Evolutionary conservation across 1,140 invertebrate genomes (phyloP), one percentile per base, ranked within the genome.

Genomic region (Telenomus remus): DNA sequence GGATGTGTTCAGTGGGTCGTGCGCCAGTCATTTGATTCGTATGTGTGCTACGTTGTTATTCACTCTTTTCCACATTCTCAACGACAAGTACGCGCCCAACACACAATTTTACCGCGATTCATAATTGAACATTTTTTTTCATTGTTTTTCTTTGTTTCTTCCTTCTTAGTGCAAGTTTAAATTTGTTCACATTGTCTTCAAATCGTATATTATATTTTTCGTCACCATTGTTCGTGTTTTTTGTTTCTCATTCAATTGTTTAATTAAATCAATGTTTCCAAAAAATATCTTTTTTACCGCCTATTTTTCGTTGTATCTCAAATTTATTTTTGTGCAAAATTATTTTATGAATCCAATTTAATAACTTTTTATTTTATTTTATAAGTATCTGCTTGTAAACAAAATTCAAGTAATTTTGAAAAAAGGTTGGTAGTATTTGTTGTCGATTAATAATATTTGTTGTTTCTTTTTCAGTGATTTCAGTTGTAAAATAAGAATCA

Each of bases 401-500:
- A n/a, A n/a, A n/a, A n/a, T n/a, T n/a, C n/a, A n/a, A n/a, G n/a
- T n/a, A n/a, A n/a, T n/a, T n/a, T n/a, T n/a, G n/a, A n/a, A n/a
- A n/a, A n/a, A n/a, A n/a, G n/a, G n/a, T n/a, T n/a, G n/a, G n/a
- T 13, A 13, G 13, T 13, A 13, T 44, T 44, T 13, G 4, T n/a
- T 12, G 13, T 8, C 13, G 2, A 2, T 44, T 44, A 14, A 13
- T 13, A 13, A n/a, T 7, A 13, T 14, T 39, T 51, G 7, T 14
- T 64, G 42, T 57, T 27, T 63, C 44, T 2, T 27, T 49, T 33
- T 16, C 76, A 87, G 82, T 86, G 81, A 79, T 84, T 60, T 54
- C 79, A 77, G 79, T 79, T n/a, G 82, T 82, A 59, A 84, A 84
- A 63, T 81, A 85, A 79, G 71, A 50, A 57, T 61, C 47, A 87